Percentiles rank a stretch among this genome's conserved stretches.
Evolutionary conservation across 2,797 vertebrate genomes (phyloP).

Genomic region (Sarcophilus harrisii): DNA sequence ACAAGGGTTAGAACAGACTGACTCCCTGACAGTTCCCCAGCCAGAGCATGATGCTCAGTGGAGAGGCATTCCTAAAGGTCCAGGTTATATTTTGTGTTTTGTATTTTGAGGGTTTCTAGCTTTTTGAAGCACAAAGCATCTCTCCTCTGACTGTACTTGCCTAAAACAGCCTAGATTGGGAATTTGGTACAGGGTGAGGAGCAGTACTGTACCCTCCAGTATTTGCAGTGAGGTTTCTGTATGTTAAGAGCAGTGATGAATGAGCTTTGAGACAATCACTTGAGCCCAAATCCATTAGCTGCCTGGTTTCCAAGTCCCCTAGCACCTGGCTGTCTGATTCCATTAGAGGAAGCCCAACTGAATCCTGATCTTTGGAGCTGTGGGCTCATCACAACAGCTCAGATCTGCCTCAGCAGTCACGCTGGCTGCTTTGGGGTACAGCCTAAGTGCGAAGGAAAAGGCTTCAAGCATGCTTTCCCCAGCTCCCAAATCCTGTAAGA

Average conservation of each 20-base stretch:
- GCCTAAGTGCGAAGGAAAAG: not conserved
- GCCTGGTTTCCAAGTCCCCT: constrained; percentile 73
- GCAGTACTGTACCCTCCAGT: not conserved
- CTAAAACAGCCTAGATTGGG: not conserved
- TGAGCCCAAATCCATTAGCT: constrained; percentile 82
- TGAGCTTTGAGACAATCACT: constrained; percentile 75
- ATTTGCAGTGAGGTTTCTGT: constrained; percentile 59
- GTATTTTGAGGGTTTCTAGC: not conserved
- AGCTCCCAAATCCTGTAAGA: not conserved
- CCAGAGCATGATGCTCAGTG: not conserved
- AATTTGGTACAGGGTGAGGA: not conserved
- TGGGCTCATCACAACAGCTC: constrained; percentile 32
- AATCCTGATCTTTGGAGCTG: constrained; percentile 50
- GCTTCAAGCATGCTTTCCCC: not conserved
- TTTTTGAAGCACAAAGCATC: not conserved
- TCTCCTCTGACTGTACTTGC: not conserved
- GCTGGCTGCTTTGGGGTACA: constrained; percentile 37
- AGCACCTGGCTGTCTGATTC: constrained; percentile 78
- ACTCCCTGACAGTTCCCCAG: not conserved
- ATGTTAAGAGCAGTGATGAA: constrained; percentile 70
- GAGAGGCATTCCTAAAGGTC: not conserved
- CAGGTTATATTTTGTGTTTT: not conserved
- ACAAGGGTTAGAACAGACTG: not conserved
- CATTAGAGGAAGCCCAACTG: constrained; percentile 74
- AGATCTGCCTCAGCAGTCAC: not conserved